These are phyloP conservation scores for Sinotaia quadrata DNA, from an alignment of 2,888 invertebrate species.

Conservation along the genomic window DNA sequence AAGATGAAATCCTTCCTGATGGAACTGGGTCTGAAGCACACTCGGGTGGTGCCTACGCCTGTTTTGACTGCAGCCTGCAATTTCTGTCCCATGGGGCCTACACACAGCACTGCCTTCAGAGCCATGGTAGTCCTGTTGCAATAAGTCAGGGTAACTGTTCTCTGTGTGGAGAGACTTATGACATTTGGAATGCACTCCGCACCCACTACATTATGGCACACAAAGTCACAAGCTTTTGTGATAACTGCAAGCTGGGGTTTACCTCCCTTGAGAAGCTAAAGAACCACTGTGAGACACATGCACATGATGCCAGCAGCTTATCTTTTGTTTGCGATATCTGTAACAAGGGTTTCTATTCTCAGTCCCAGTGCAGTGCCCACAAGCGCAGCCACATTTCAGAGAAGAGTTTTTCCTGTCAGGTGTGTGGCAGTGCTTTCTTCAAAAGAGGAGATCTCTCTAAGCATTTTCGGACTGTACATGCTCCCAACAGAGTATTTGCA, in stretches of 20 bases:
- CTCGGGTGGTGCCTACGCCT: background rate
- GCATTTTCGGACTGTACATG: conserved; percentile 54
- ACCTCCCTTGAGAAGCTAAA: conserved; percentile 32
- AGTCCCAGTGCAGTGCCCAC: conserved; percentile 49
- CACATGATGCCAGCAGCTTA: conserved; percentile 30
- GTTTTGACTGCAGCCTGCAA: conserved; percentile 16
- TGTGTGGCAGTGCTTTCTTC: conserved; percentile 51
- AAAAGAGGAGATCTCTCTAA: conserved; percentile 57
- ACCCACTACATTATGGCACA: conserved; percentile 38
- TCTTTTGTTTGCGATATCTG: conserved; percentile 43
- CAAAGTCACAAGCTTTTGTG: conserved; percentile 38
- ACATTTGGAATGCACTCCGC: conserved; percentile 32
- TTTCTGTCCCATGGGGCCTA: background rate
- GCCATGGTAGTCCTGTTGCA: conserved; percentile 10
- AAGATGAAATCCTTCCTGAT: background rate
- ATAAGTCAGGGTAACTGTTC: conserved; percentile 21
- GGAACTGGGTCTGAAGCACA: background rate
- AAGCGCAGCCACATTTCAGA: conserved; percentile 48
- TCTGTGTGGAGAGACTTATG: conserved; percentile 14
- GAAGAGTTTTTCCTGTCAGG: conserved; percentile 46
- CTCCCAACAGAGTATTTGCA: conserved; percentile 44
- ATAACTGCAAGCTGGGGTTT: conserved; percentile 40
- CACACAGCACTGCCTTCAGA: conserved; percentile 25
- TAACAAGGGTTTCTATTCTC: conserved; percentile 42
- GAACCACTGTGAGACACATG: conserved; percentile 38